Evolutionary conservation across 2,113 vertebrate species (phyloP).

Genomic region (Heptranchias perlo): DNA sequence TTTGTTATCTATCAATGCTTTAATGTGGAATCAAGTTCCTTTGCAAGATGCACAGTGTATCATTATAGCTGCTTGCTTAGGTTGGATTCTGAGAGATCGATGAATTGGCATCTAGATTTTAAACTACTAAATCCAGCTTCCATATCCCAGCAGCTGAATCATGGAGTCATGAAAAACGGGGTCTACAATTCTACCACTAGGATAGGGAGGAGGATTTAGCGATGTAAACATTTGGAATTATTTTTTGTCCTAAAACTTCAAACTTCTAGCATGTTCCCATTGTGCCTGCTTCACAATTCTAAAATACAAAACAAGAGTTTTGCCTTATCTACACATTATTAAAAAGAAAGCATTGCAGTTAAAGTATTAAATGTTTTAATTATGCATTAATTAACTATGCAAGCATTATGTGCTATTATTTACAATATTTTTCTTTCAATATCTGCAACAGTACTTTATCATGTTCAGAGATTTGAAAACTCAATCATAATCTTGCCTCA

Average conservation of each 20-base stretch:
- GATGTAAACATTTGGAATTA: not conserved
- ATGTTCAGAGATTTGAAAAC: not conserved
- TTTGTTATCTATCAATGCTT: not conserved
- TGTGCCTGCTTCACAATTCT: not conserved
- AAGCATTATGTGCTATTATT: not conserved
- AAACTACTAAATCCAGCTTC: not conserved
- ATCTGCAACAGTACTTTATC: not conserved
- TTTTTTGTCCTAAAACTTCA: not conserved
- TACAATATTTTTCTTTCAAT: not conserved
- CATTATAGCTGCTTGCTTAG: not conserved
- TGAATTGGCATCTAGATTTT: not conserved
- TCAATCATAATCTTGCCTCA: not conserved
- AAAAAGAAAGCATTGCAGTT: not conserved
- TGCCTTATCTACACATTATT: not conserved
- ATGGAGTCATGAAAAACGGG: not conserved
- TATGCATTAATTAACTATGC: not conserved
- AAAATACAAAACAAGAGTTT: not conserved
- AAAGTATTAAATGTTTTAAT: not conserved
- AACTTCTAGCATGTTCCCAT: not conserved
- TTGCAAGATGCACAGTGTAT: not conserved
- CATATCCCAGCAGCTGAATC: not conserved
- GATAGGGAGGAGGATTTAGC: not conserved
- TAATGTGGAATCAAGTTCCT: not conserved
- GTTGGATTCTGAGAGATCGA: not conserved
- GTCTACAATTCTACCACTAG: not conserved